Conservation (phyloP, 1,140 invertebrate species). For the Leptopilina boulardi region DNA sequence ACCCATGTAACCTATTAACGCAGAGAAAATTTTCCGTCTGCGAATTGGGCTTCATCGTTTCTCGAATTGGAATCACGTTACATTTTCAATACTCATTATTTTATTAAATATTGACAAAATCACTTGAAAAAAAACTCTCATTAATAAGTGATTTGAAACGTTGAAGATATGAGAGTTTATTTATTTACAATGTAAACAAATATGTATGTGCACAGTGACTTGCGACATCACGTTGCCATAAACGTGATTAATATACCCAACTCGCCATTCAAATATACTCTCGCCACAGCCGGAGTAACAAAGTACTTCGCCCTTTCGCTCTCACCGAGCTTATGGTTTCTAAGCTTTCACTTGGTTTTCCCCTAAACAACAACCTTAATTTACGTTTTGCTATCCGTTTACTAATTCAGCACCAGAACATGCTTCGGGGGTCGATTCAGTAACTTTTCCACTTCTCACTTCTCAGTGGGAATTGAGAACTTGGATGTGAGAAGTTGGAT, state of each 20-base stretch:
- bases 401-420: slow-evolving; percentile 6
- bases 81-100: too few relatives aligned
- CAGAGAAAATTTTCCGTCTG: too few relatives aligned
- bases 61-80: too few relatives aligned
- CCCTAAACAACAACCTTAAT: slow-evolving; percentile 51
- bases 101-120: too few relatives aligned
- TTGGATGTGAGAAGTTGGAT: too few relatives aligned
- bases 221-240: slow-evolving; percentile 71
- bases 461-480: too few relatives aligned
- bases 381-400: slow-evolving; percentile 43
- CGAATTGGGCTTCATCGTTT: too few relatives aligned
- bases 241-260: slow-evolving; percentile 73
- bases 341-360: slow-evolving; percentile 57
- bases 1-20: too few relatives aligned
- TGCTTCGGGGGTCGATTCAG: too few relatives aligned
- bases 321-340: slow-evolving; percentile 57
- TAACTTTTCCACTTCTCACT: too few relatives aligned
- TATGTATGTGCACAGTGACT: slow-evolving; percentile 67
- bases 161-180: slow-evolving; percentile 56
- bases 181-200: slow-evolving; percentile 32
- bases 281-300: slow-evolving; percentile 68
- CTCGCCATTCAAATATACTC: slow-evolving; percentile 69
- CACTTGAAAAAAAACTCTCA: too few relatives aligned
- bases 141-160: slow-evolving; percentile 60
- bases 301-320: slow-evolving; percentile 65